A percentile compares a stretch with the other conserved stretches of the same genome.
phyloP scores from a whole-genome alignment of 2,113 vertebrate species.

The Columba livia region DNA sequence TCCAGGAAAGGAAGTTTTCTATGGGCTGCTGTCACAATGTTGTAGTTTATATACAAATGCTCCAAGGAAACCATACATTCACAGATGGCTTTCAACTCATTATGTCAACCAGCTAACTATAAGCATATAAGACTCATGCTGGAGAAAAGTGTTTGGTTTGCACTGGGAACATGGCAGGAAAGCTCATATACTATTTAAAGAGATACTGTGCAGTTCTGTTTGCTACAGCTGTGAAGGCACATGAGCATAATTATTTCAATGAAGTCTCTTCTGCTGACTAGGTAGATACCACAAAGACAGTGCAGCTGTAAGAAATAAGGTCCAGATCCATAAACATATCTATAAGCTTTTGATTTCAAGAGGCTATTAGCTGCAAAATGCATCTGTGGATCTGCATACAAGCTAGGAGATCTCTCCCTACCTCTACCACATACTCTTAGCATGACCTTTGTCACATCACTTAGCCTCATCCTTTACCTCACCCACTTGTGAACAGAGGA shows the following conservation, averaged over 20 bases:
- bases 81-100: background rate
- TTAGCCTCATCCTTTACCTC: background rate
- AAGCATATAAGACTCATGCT: background rate
- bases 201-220: background rate
- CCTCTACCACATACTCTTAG: background rate
- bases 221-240: slow-evolving; percentile 35
- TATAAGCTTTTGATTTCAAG: slow-evolving; percentile 7
- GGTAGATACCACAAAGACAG: slow-evolving; percentile 2
- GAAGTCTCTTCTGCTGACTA: slow-evolving; percentile 45
- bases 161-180: background rate
- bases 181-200: slow-evolving; percentile 10
- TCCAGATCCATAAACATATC: background rate
- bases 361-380: background rate
- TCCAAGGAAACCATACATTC: background rate
- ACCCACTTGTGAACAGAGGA: background rate
- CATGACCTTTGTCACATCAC: background rate
- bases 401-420: background rate
- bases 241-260: background rate
- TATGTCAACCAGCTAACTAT: background rate
- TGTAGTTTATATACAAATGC: background rate
- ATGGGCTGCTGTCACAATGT: background rate
- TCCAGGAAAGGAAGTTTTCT: background rate
- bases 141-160: background rate
- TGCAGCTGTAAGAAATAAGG: slow-evolving; percentile 17
- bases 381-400: background rate